These are phyloP conservation scores for Periophthalmus magnuspinnatus DNA, from an alignment of 2,797 vertebrate species.

Conservation along the genomic window DNA sequence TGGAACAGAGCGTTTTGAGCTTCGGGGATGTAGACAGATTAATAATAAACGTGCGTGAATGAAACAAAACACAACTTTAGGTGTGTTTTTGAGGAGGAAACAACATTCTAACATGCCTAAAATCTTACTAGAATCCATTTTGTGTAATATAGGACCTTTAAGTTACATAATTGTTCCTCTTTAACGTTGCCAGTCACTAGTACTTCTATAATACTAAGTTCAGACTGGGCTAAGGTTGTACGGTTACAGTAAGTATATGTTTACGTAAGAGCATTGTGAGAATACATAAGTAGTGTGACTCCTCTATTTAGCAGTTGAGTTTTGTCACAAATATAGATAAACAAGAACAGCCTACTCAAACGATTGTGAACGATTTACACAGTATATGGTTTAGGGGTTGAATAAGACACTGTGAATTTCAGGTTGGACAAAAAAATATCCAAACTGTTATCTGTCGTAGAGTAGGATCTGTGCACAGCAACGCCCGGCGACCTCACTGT, in stretches of 20 bases:
- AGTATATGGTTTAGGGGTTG: constrained; percentile 11
- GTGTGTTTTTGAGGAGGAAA: too few relatives aligned
- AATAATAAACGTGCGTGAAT: too few relatives aligned
- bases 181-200: not conserved
- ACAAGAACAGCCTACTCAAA: not conserved
- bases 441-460: constrained; percentile 36
- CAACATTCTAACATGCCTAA: too few relatives aligned
- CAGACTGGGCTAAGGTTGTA: not conserved
- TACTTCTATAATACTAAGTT: not conserved
- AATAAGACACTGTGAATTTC: constrained; percentile 29
- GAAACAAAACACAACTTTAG: too few relatives aligned
- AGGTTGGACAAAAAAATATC: constrained; percentile 6
- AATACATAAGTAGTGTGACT: constrained; percentile 28
- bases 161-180: not conserved
- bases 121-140: too few relatives aligned
- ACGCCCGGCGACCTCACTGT: too few relatives aligned
- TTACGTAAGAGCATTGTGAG: constrained; percentile 26
- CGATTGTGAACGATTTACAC: constrained; percentile 3
- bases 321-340: constrained; percentile 24
- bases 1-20: too few relatives aligned
- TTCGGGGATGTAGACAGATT: too few relatives aligned
- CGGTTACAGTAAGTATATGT: constrained; percentile 1
- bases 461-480: constrained; percentile 6
- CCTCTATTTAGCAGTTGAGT: constrained; percentile 34
- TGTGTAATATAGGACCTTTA: too few relatives aligned